These are phyloP conservation scores for Alexandromys fortis DNA, from an alignment of 2,113 vertebrate genomes.

Conservation along the genomic window DNA sequence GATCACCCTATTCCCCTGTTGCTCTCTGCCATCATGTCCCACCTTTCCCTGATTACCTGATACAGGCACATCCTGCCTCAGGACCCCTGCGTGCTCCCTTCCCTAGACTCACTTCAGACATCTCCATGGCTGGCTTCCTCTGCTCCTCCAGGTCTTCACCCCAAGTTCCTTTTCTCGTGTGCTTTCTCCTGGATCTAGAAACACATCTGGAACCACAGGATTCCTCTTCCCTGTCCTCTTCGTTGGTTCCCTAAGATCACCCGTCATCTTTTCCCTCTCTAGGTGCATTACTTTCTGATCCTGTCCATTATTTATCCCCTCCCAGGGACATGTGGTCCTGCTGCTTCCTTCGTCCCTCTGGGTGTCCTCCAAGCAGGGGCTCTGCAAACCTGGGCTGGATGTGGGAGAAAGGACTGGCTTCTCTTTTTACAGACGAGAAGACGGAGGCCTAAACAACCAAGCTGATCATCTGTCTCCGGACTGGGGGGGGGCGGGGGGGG, in stretches of 20 bases:
- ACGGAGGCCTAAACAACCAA: not conserved
- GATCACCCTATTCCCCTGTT: not conserved
- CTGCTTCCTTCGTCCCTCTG: not conserved
- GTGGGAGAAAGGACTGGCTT: not conserved
- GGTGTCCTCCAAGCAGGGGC: not conserved
- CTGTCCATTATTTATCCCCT: not conserved
- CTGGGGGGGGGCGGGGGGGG: too few species aligned
- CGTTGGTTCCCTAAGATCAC: not conserved
- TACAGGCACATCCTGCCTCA: not conserved
- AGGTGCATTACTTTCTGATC: not conserved
- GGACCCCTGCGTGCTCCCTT: not conserved
- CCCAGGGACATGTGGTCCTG: not conserved
- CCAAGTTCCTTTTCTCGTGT: fast-evolving
- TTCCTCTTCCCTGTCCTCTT: not conserved
- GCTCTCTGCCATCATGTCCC: not conserved
- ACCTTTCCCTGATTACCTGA: not conserved
- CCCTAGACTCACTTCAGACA: not conserved
- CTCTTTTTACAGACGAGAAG: not conserved
- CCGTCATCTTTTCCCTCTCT: not conserved
- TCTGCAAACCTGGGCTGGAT: not conserved
- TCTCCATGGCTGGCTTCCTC: not conserved
- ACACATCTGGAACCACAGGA: not conserved
- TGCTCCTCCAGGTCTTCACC: not conserved
- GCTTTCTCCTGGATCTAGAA: not conserved
- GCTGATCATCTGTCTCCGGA: not conserved